These are phyloP conservation scores for Drosophila lacteicornis DNA, from an alignment of 1,140 invertebrate species.

Conservation along the genomic window DNA sequence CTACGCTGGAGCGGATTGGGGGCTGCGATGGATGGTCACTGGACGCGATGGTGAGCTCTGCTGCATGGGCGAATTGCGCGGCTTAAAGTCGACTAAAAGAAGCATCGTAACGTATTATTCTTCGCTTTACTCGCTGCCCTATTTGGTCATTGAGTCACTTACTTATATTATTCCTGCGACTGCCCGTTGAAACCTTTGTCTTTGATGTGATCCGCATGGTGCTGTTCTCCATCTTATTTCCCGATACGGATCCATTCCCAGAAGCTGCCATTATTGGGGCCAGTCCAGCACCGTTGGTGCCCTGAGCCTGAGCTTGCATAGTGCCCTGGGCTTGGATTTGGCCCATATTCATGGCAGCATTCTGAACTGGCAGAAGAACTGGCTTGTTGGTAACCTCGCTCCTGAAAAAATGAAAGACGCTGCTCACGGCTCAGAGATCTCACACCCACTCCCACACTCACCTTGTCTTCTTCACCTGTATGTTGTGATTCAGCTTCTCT, in stretches of 20 bases:
- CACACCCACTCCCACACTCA: slow-evolving; percentile 71
- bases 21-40: slow-evolving; percentile 73
- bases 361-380: slow-evolving; percentile 66
- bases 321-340: slow-evolving; percentile 14
- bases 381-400: slow-evolving; percentile 79
- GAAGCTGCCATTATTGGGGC: slow-evolving; percentile 19
- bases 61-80: slow-evolving; percentile 82
- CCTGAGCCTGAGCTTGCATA: slow-evolving; percentile 2
- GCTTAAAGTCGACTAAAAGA: slow-evolving; percentile 79
- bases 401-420: slow-evolving; percentile 35
- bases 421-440: neutral
- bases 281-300: slow-evolving; percentile 29
- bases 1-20: slow-evolving; percentile 83
- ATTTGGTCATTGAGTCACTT: slow-evolving; percentile 20
- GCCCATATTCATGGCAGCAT: slow-evolving; percentile 36
- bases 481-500: slow-evolving; percentile 95
- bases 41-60: slow-evolving; percentile 81
- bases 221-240: slow-evolving; percentile 77
- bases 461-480: slow-evolving; percentile 98
- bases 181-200: slow-evolving; percentile 84
- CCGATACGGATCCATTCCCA: slow-evolving; percentile 58
- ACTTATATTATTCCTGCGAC: slow-evolving; percentile 82
- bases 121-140: neutral
- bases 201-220: slow-evolving; percentile 80
- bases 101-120: neutral